phyloP scores from a whole-genome alignment of 37 sponge, comb jelly and placozoan species.

The Diacarnus erythraeanus region DNA sequence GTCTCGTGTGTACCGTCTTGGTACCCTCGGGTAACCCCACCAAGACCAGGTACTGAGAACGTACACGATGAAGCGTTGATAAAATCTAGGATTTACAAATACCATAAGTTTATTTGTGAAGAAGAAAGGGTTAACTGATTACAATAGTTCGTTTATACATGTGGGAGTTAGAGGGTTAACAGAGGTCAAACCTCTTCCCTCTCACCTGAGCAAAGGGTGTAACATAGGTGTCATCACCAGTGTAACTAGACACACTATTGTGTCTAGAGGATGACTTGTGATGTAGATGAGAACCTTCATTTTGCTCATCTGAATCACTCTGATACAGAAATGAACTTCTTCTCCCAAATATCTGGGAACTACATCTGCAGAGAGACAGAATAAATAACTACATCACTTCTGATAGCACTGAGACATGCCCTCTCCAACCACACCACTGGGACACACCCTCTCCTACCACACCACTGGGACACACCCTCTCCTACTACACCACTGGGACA shows the following conservation, averaged over 20 bases:
- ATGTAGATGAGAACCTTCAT: background rate
- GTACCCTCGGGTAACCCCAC: constrained; percentile 25
- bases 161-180: background rate
- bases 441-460: too few species aligned
- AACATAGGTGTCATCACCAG: constrained; percentile 56
- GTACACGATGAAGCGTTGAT: constrained; percentile 44
- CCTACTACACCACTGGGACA: too few species aligned
- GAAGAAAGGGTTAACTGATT: background rate
- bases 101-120: background rate
- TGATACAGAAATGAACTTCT: constrained; percentile 68
- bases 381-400: background rate
- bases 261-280: constrained; percentile 23
- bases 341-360: constrained; percentile 13
- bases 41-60: constrained; percentile 44
- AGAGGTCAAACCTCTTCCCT: background rate
- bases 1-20: background rate
- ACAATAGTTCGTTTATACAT: background rate
- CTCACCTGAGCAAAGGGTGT: constrained; percentile 80
- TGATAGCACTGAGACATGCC: too few species aligned
- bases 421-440: too few species aligned
- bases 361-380: background rate
- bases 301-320: constrained; percentile 29
- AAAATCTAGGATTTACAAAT: constrained; percentile 38
- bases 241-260: constrained; percentile 40
- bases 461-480: too few species aligned